Evolutionary conservation across 2,113 vertebrate genomes (phyloP).

Genomic region (Okapia johnstoni): DNA sequence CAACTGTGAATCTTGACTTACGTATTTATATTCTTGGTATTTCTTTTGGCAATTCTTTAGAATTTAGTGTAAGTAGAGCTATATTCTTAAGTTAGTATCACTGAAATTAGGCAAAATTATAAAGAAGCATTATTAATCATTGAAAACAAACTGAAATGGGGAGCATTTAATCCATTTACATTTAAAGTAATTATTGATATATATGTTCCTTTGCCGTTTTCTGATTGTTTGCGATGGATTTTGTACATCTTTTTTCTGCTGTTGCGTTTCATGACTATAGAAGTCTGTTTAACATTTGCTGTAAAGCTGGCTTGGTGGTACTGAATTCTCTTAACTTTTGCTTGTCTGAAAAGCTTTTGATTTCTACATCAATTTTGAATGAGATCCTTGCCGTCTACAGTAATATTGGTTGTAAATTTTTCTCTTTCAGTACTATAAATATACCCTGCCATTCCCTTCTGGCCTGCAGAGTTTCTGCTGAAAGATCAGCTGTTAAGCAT

Average conservation of each 20-base stretch:
- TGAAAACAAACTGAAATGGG: background rate
- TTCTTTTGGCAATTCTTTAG: background rate
- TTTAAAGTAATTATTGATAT: background rate
- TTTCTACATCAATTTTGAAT: background rate
- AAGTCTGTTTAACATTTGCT: background rate
- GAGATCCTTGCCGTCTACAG: background rate
- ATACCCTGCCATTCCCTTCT: background rate
- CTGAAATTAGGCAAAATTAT: background rate
- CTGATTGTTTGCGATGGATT: background rate
- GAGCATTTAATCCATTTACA: background rate
- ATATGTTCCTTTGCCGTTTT: background rate
- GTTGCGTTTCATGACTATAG: background rate
- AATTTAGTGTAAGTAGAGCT: background rate
- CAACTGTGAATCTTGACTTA: background rate
- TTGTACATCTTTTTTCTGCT: background rate
- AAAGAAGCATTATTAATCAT: background rate
- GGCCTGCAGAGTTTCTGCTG: background rate
- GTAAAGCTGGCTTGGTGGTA: background rate
- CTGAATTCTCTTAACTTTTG: background rate
- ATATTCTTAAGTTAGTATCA: background rate
- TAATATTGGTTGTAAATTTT: background rate
- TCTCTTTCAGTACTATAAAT: background rate
- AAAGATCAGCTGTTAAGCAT: background rate
- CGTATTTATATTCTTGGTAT: background rate
- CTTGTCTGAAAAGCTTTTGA: background rate